Evolutionary conservation across 2,888 invertebrate genomes (phyloP).

Genomic region (Elgonia sp.): DNA sequence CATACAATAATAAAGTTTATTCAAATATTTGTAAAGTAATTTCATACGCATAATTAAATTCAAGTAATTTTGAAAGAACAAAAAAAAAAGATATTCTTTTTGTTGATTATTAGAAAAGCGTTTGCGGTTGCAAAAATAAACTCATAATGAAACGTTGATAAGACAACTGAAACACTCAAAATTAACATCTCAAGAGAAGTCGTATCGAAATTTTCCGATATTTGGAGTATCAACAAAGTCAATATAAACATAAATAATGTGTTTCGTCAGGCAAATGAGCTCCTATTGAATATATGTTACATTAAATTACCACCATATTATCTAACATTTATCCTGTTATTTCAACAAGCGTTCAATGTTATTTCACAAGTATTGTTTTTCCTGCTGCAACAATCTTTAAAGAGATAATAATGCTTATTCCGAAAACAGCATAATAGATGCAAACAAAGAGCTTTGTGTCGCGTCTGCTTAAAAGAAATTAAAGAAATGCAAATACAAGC

Average conservation of each 20-base stretch:
- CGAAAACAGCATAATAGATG: constrained; percentile 51
- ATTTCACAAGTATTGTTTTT: constrained; percentile 55
- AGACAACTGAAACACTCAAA: constrained; percentile 7
- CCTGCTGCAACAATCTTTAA: constrained; percentile 41
- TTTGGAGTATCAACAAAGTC: constrained; percentile 13
- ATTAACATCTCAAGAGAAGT: constrained; percentile 10
- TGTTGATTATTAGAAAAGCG: neutral
- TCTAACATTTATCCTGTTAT: constrained; percentile 55
- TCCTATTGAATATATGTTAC: constrained; percentile 9
- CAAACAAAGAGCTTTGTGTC: constrained; percentile 48
- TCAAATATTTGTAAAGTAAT: too few relatives aligned
- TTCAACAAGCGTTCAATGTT: constrained; percentile 48
- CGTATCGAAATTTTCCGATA: constrained; percentile 48
- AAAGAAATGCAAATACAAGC: constrained; percentile 55
- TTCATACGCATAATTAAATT: too few relatives aligned
- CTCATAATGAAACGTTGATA: neutral
- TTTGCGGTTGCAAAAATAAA: neutral
- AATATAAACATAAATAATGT: constrained; percentile 24
- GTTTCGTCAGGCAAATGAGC: constrained; percentile 16
- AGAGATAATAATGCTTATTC: constrained; percentile 41
- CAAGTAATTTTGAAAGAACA: too few relatives aligned
- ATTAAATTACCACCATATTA: constrained; percentile 47
- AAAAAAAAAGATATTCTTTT: too few relatives aligned
- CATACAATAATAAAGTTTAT: too few relatives aligned
- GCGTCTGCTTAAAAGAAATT: constrained; percentile 28